These are phyloP conservation scores for Imbricaverruca yamaguchii DNA, from an alignment of 2,888 invertebrate genomes.

Conservation along the genomic window DNA sequence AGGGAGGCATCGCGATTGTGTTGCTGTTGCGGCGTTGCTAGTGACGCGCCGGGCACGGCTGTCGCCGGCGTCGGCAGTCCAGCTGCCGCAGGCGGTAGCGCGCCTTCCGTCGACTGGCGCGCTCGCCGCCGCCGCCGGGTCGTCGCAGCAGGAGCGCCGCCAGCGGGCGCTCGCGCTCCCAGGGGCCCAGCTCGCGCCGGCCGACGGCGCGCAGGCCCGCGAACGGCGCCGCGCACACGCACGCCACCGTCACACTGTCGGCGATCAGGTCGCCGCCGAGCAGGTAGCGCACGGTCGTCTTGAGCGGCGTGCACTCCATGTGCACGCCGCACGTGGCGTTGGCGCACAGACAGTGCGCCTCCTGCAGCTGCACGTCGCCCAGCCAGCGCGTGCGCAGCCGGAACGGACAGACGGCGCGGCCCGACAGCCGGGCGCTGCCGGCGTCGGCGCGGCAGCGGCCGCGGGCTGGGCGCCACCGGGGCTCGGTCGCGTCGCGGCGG, in stretches of 20 bases:
- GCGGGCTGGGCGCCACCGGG: background rate
- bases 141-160: background rate
- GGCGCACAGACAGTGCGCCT: background rate
- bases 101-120: background rate
- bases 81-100: too few relatives aligned
- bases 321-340: background rate
- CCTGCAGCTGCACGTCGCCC: background rate
- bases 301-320: slow-evolving; percentile 9
- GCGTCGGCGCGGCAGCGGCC: background rate
- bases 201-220: background rate
- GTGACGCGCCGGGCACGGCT: too few relatives aligned
- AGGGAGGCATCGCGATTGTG: too few relatives aligned
- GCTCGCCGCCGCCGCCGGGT: background rate
- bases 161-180: background rate
- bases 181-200: background rate
- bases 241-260: slow-evolving; percentile 5
- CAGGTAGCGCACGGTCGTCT: background rate
- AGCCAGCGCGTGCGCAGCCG: background rate
- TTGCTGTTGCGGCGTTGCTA: too few relatives aligned
- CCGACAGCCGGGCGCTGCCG: background rate
- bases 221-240: slow-evolving; percentile 6
- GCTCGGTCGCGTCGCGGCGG: background rate
- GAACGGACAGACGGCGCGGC: background rate
- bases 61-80: too few relatives aligned
- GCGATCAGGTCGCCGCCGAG: background rate